Base-by-base conservation (phyloP, 2,888 invertebrate genomes). In the Homarus gammarus region DNA sequence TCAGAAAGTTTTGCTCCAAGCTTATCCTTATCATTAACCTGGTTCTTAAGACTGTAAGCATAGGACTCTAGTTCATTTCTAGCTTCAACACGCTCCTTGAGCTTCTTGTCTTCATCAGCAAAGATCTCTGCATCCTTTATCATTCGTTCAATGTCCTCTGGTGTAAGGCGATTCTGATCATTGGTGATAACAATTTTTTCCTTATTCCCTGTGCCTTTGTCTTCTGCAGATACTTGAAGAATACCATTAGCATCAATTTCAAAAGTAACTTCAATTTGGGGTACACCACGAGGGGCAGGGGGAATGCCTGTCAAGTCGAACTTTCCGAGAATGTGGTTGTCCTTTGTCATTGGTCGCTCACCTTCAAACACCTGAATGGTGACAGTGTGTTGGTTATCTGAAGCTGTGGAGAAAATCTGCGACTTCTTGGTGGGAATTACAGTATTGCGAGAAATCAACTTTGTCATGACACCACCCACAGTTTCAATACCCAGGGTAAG, bases 401-500 rank as follows among this genome's bases (percentile, higher is more conserved):
- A 97, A 87, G 99, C 99, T 0, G 99, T 99, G 0, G 99, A 99
- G 96, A 99, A 99, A 94, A 99, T 98, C 95, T 99, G 99, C 0
- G 98, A 98, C 94, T 99, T 99, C 95, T 99, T 99, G 84, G 99
- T 99, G 49, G 99, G 99, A 93, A 99, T 99, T 92, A 99, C 99
- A 40, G 99, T 99, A 95, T 99, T 99, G 93, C 99, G 94, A 85
- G 98, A 97, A 94, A 99, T 99, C 86, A 99, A 95, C 94, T 99
- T 99, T 93, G 99, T 99, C 99, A 99, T 99, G 49, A 99, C 99
- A 92, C 99, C 99, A 92, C 99, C 99, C 79, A 99, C 99, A 70
- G 99, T 99, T 95, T 99, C 99, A 93, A 99, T 99, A 94, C 99
- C 99, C 96, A 99, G 96, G 92, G 99, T 99, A 92, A 99, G 95